A percentile compares a stretch with the other conserved stretches of the same genome.
Evolutionary conservation across 2,888 invertebrate species (phyloP).

Genomic region (Clistopyga incitator): DNA sequence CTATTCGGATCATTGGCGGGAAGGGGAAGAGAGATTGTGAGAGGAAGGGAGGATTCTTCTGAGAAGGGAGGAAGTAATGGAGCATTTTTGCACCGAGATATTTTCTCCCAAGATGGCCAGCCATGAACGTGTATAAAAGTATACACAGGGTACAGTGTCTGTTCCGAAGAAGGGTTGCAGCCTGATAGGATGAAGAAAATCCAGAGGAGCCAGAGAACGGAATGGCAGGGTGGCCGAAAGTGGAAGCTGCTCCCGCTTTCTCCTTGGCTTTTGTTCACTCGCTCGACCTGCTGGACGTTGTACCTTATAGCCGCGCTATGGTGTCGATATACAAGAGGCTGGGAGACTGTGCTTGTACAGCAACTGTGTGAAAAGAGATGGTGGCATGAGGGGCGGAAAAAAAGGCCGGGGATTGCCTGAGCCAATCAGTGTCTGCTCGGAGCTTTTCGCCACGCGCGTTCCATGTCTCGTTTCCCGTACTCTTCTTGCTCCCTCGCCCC

Average conservation of each 20-base stretch:
- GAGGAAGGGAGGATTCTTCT: slow-evolving; percentile 15
- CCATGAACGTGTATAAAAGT: slow-evolving; percentile 7
- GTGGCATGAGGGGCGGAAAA: slow-evolving; percentile 33
- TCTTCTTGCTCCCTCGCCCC: slow-evolving; percentile 9
- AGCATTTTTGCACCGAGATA: slow-evolving; percentile 52
- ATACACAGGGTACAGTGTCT: not conserved
- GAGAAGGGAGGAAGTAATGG: slow-evolving; percentile 11
- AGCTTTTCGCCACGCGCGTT: slow-evolving; percentile 43
- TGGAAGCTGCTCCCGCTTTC: slow-evolving; percentile 12
- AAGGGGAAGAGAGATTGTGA: slow-evolving; percentile 8
- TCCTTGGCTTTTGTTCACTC: slow-evolving; percentile 26
- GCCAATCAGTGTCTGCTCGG: slow-evolving; percentile 64
- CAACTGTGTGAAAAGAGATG: slow-evolving; percentile 40
- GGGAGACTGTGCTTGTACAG: slow-evolving; percentile 25
- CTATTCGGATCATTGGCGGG: slow-evolving; percentile 28
- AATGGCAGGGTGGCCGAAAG: slow-evolving; percentile 29
- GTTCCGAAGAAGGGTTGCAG: slow-evolving; percentile 30
- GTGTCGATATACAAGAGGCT: slow-evolving; percentile 18
- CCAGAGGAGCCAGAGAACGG: slow-evolving; percentile 15
- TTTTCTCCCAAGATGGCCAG: slow-evolving; percentile 33
- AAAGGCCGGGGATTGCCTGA: slow-evolving; percentile 53
- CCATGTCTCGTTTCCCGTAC: not conserved
- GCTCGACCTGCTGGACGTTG: slow-evolving; percentile 2
- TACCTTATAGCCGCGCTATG: not conserved
- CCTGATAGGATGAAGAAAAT: slow-evolving; percentile 38